phyloP scores from a whole-genome alignment of 2,888 invertebrate species.

The Noctua janthina region DNA sequence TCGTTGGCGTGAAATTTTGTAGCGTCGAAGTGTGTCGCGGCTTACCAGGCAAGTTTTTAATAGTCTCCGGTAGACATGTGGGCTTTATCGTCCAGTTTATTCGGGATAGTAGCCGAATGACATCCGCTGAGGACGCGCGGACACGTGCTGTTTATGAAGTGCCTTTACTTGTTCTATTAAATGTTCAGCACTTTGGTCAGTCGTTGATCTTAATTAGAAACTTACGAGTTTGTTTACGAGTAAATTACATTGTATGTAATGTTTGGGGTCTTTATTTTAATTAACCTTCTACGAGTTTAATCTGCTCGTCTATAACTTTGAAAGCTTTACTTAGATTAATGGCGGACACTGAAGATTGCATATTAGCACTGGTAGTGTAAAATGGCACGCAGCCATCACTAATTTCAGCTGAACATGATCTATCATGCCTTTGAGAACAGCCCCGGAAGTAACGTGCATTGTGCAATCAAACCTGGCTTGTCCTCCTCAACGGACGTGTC shows the following conservation, averaged over 20 bases:
- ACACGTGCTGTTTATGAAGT: constrained; percentile 57
- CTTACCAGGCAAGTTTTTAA: constrained; percentile 69
- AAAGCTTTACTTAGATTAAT: constrained; percentile 31
- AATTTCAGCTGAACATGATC: constrained; percentile 48
- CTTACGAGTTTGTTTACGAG: constrained; percentile 27
- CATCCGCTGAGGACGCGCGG: constrained; percentile 33
- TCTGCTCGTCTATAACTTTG: constrained; percentile 30
- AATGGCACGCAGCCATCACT: constrained; percentile 51
- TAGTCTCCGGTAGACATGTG: constrained; percentile 66
- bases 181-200: constrained; percentile 29
- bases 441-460: constrained; percentile 26
- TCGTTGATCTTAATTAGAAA: constrained; percentile 51
- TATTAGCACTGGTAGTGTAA: constrained; percentile 23
- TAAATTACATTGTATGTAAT: constrained; percentile 6
- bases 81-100: constrained; percentile 67
- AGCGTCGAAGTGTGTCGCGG: constrained; percentile 24
- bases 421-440: constrained; percentile 26
- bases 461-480: constrained; percentile 43
- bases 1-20: constrained; percentile 20
- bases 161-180: constrained; percentile 42
- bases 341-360: constrained; percentile 26
- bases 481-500: neutral
- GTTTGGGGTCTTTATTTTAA: constrained; percentile 31
- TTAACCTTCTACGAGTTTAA: constrained; percentile 28
- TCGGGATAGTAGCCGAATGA: constrained; percentile 46